Evolutionary conservation across 2,888 invertebrate species (phyloP), one percentile per base, ranked within the genome.

Genomic region (Ophioninae sp.): DNA sequence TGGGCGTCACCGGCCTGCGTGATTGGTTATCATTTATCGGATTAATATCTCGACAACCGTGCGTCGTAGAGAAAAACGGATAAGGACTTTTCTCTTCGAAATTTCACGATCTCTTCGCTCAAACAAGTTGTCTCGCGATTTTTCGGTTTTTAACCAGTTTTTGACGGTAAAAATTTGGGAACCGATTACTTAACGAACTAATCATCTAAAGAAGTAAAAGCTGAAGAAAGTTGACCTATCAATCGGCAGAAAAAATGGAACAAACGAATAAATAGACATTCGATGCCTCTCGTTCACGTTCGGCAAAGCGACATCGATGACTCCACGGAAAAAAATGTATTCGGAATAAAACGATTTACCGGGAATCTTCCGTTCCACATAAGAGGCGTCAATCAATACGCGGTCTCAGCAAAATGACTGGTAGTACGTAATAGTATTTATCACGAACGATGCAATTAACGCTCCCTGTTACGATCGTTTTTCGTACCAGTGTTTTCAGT

Each of bases 371-470:
- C 13, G n/a, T 51, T 59, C 30, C 56, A 23, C 39, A 56, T 30
- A 22, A 20, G 39, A 69, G 6, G 61, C 20, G n/a, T 71, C 17
- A 65, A 81, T 76, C 51, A 76, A 17, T 51, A 51, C 39, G 59
- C 39, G 58, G 0, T 39, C 39, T 30, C 65, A 51, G 37, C 58
- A 65, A 63, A 37, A 61, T 59, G 56, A 59, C 76, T 41, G 67
- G 41, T 30, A n/a, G 30, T 59, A 63, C 51, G 64, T 74, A 64
- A 78, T 78, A 74, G 58, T 63, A 65, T 30, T 37, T 69, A 79
- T 51, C 51, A 51, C 51, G 58, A 79, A 37, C 69, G 69, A 64
- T 51, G 64, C 59, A 71, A 82, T 80, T 72, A 72, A 75, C 67
- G 39, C 61, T 13, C 20, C 6, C 56, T 37, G 56, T 56, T 63